These are phyloP conservation scores for Tenodera sinensis DNA, from an alignment of 2,888 invertebrate species.

Conservation along the genomic window DNA sequence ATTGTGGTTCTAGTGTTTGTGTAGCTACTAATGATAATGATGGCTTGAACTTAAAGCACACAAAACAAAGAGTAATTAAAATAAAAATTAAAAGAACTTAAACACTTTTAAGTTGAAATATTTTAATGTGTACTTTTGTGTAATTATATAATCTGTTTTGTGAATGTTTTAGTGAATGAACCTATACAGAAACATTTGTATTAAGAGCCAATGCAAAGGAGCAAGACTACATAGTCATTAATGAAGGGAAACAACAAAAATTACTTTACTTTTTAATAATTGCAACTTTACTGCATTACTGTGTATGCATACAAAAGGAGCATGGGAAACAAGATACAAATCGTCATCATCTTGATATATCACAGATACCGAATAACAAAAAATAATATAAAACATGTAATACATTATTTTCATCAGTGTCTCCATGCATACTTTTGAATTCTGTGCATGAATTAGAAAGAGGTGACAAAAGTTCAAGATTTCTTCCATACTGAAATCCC, in stretches of 20 bases:
- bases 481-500: too few species aligned
- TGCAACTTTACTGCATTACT: neutral
- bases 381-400: neutral
- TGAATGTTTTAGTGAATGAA: neutral
- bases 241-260: slow-evolving; percentile 12
- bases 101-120: neutral
- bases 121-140: neutral
- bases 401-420: neutral
- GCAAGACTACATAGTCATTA: slow-evolving; percentile 1
- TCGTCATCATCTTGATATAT: neutral
- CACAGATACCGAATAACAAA: neutral
- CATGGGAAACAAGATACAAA: neutral
- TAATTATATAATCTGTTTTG: neutral
- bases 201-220: neutral
- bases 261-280: neutral
- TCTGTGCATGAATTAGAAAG: too few species aligned
- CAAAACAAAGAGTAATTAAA: neutral
- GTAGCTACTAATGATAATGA: neutral
- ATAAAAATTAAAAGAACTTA: neutral
- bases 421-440: too few species aligned
- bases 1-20: neutral
- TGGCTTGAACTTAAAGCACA: neutral
- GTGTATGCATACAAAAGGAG: neutral
- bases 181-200: neutral
- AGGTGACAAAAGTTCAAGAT: too few species aligned